A percentile compares a stretch with the other conserved stretches of the same genome.
Conservation (phyloP, 1,140 invertebrate species). For the Archivesica marissinica region DNA sequence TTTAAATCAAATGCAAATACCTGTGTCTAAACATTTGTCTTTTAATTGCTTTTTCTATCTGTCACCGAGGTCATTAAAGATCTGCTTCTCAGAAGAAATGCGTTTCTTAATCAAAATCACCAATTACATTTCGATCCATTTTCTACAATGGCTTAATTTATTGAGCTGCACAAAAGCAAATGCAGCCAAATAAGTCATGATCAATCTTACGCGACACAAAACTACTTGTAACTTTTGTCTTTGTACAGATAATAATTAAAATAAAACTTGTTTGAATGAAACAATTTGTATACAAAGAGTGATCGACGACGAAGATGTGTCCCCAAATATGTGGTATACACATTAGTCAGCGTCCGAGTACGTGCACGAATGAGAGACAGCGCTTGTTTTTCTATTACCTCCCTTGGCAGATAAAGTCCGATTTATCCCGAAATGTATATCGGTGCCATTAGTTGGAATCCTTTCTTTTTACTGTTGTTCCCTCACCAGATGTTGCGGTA, state of each 20-base stretch:
- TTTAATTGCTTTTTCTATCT: slow-evolving; percentile 27
- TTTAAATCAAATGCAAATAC: too few relatives aligned
- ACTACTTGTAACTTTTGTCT: neutral
- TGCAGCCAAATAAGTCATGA: slow-evolving; percentile 2
- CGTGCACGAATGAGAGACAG: too few relatives aligned
- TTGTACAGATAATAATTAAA: neutral
- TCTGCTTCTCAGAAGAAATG: neutral
- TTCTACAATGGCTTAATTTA: slow-evolving; percentile 18
- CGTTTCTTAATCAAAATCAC: neutral
- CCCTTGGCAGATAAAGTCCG: too few relatives aligned
- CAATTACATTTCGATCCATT: slow-evolving; percentile 40
- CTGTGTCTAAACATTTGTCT: neutral
- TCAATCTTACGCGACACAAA: neutral
- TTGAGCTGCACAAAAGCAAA: slow-evolving; percentile 4
- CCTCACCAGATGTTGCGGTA: too few relatives aligned
- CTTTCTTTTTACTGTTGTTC: too few relatives aligned
- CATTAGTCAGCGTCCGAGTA: too few relatives aligned
- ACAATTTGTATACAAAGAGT: too few relatives aligned
- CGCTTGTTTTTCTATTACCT: too few relatives aligned
- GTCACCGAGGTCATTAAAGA: slow-evolving; percentile 26
- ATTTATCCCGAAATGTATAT: too few relatives aligned
- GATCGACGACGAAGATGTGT: too few relatives aligned
- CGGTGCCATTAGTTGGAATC: too few relatives aligned
- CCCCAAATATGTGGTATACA: too few relatives aligned
- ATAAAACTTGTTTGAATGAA: slow-evolving; percentile 13